Conservation (phyloP, 2,888 invertebrate species). For the Tinea pellionella region DNA sequence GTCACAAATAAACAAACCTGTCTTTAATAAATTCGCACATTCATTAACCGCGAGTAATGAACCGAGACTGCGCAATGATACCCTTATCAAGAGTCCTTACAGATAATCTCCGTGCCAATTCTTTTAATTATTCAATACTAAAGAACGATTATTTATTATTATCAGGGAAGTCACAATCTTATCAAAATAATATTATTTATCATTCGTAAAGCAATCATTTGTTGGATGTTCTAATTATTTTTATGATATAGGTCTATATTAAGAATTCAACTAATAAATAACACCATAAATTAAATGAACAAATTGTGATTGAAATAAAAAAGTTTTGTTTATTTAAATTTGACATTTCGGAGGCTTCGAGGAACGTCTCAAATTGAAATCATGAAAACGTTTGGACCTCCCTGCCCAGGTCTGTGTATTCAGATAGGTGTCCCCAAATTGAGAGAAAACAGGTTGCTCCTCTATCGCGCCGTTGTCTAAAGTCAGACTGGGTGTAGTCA, state of each 20-base stretch:
- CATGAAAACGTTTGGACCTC: too few species aligned
- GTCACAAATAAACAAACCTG: neutral
- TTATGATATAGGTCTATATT: neutral
- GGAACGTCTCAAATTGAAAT: too few species aligned
- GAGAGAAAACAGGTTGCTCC: too few species aligned
- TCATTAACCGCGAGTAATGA: constrained; percentile 6
- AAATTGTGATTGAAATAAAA: too few species aligned
- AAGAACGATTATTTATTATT: constrained; percentile 52
- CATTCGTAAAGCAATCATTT: constrained; percentile 25
- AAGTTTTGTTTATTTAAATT: too few species aligned
- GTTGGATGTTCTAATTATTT: constrained; percentile 15
- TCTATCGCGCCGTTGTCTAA: too few species aligned
- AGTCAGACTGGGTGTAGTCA: too few species aligned
- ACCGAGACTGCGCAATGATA: constrained; percentile 32
- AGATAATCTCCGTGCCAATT: constrained; percentile 39
- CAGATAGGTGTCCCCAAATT: too few species aligned
- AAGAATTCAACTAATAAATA: too few species aligned
- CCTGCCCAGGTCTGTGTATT: too few species aligned
- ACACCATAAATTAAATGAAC: too few species aligned
- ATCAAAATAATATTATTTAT: constrained; percentile 35
- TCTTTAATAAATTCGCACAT: neutral
- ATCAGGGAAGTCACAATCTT: constrained; percentile 60
- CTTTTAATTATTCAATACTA: constrained; percentile 64
- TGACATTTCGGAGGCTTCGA: too few species aligned
- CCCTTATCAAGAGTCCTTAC: constrained; percentile 4